Evolutionary conservation across 2,888 invertebrate species (phyloP).

Genomic region (Rotaria magnacalcarata): DNA sequence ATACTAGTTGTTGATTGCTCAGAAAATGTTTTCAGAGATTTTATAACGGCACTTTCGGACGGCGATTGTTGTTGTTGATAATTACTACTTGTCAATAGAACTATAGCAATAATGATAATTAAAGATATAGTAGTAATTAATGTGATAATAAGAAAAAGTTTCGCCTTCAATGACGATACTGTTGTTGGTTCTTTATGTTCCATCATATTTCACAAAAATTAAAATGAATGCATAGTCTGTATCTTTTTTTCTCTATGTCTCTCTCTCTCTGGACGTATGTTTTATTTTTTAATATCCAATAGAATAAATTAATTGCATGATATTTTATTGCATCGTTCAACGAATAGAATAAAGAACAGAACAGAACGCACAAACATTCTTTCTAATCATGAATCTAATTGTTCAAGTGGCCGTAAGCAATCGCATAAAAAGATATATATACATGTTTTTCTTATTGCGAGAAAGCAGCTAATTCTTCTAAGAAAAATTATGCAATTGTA

Average conservation of each 20-base stretch:
- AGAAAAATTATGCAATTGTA: background rate
- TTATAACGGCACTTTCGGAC: background rate
- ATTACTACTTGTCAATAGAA: background rate
- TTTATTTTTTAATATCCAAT: background rate
- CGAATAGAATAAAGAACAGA: background rate
- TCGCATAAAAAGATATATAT: background rate
- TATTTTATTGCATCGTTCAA: background rate
- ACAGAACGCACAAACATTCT: background rate
- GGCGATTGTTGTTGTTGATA: background rate
- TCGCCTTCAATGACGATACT: background rate
- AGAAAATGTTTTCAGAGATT: background rate
- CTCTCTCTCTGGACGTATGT: background rate
- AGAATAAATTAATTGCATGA: background rate
- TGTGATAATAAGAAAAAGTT: background rate
- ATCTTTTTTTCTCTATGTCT: background rate
- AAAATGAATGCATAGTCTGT: background rate
- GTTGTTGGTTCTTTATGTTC: background rate
- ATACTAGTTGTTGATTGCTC: background rate
- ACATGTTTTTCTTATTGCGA: background rate
- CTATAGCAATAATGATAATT: background rate
- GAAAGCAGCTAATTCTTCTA: constrained; percentile 26
- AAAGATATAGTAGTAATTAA: background rate
- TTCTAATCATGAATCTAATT: constrained; percentile 7
- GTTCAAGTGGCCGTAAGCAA: constrained; percentile 26
- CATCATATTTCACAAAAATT: background rate